phyloP scores from a whole-genome alignment of 2,797 vertebrate species.

The Chrosomus eos region DNA sequence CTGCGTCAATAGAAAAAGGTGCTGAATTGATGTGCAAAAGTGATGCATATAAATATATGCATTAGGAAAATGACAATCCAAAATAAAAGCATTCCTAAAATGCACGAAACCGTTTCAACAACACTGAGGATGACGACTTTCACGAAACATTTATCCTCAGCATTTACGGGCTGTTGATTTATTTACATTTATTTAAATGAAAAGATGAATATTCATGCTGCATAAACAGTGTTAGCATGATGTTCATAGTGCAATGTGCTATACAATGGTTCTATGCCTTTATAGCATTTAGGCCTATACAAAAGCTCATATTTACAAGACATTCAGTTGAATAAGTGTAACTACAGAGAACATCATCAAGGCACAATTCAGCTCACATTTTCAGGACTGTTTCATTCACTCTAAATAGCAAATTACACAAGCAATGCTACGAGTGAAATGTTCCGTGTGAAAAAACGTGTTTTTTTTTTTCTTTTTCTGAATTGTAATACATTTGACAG shows the following conservation, averaged over 20 bases:
- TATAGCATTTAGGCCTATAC: constrained; percentile 7
- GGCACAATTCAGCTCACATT: constrained; percentile 40
- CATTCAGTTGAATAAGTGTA: constrained; percentile 8
- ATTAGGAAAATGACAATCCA: neutral
- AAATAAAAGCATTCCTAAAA: constrained; percentile 25
- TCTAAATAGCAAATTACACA: neutral
- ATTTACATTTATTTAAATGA: constrained; percentile 9
- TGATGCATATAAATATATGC: constrained; percentile 13
- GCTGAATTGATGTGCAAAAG: constrained; percentile 17
- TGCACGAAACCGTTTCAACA: neutral
- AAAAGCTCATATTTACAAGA: constrained; percentile 38
- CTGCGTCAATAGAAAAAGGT: constrained; percentile 22
- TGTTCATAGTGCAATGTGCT: constrained; percentile 30
- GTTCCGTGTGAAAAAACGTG: neutral
- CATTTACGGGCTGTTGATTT: constrained; percentile 1
- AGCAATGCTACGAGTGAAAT: neutral
- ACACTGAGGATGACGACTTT: neutral
- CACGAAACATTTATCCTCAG: neutral
- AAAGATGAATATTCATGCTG: constrained; percentile 23
- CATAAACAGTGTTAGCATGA: neutral
- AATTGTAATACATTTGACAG: neutral
- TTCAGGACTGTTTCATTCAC: neutral
- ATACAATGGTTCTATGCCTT: neutral
- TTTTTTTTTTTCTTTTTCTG: neutral
- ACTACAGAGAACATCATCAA: constrained; percentile 4